Evolutionary conservation across 2,797 vertebrate genomes (phyloP), one percentile per base, ranked within the genome.

Genomic region (Darevskia mixta): DNA sequence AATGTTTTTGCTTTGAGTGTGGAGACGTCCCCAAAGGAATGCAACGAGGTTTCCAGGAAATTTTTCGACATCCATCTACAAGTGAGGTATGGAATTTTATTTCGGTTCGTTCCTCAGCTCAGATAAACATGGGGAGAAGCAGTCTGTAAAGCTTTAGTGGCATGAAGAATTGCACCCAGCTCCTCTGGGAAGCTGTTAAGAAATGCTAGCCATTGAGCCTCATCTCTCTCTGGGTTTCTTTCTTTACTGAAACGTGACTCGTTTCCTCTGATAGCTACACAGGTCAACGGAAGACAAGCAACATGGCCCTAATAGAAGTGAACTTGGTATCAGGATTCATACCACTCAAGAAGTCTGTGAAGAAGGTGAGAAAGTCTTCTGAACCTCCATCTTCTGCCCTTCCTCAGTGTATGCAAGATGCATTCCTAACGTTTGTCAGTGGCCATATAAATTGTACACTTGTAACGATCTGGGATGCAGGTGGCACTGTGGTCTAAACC

Each of bases 311-410:
- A 43, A 43, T 96, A 73, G 93, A 95, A 5, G 79, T 95, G 64
- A 90, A 88, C 61, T 87, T 95, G 93, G 58, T 94, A 2, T 96
- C 96, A 35, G 95, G 95, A 5, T 96, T 95, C 92, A 89, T 89
- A 86, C 94, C 95, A 3, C 0, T 66, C 43, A 95, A 95, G 41
- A 92, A 72, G 20, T 94, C 95, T 79, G 85, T 96, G 92, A 93
- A 91, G 82, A 89, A 23, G 55, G 94, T 96, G 89, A 86, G 35
- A 80, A 64, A 20, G 0, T 41, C 43, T 15, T 45, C 49, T 15
- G 49, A 76, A 66, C 5, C 27, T n/a, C 23, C 11, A 29, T 20
- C 8, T 85, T 38, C 20, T 61, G 5, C 61, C 29, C 11, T 71
- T 69, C 64, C 64, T 38, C 7, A 29, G 8, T 23, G 32, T 35